Conservation (phyloP, 1,140 invertebrate species). For the Pseudomyrmex concolor region DNA sequence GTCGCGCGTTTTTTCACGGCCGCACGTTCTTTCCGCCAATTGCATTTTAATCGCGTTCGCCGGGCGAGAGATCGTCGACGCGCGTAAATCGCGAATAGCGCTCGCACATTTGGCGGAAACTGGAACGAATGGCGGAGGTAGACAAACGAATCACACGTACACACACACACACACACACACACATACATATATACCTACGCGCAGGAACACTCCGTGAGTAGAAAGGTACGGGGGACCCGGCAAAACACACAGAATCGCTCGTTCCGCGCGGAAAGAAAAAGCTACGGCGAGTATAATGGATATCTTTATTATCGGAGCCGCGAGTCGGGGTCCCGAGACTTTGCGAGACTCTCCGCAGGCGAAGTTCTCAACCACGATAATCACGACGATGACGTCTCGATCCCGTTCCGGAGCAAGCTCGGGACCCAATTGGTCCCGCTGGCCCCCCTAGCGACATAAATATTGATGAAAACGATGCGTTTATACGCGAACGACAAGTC, state of each 20-base stretch:
- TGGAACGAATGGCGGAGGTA: slow-evolving; percentile 37
- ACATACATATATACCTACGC: neutral
- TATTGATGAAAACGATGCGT: slow-evolving; percentile 75
- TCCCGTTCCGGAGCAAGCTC: slow-evolving; percentile 19
- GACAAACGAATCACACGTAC: neutral
- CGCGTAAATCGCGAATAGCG: slow-evolving; percentile 38
- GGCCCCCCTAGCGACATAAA: slow-evolving; percentile 62
- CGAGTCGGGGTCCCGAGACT: slow-evolving; percentile 48
- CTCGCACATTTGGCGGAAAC: slow-evolving; percentile 7
- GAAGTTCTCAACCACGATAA: slow-evolving; percentile 42
- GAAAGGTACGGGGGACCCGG: slow-evolving; percentile 22
- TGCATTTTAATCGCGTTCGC: slow-evolving; percentile 34
- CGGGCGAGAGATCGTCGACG: slow-evolving; percentile 12
- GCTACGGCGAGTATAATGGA: slow-evolving; percentile 70
- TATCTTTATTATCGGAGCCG: slow-evolving; percentile 73
- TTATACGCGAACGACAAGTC: slow-evolving; percentile 75
- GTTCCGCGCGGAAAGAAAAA: slow-evolving; percentile 63
- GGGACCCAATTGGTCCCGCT: slow-evolving; percentile 65
- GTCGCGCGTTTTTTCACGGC: neutral
- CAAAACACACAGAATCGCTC: slow-evolving; percentile 67
- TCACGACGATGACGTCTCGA: slow-evolving; percentile 37
- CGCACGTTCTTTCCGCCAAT: slow-evolving; percentile 15
- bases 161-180: slow-evolving; percentile 1
- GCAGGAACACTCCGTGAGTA: neutral
- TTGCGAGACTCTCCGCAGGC: slow-evolving; percentile 30